Percentiles rank a stretch among this genome's conserved stretches.
Conservation (phyloP, 2,888 invertebrate genomes). For the Morpho deidamia region DNA sequence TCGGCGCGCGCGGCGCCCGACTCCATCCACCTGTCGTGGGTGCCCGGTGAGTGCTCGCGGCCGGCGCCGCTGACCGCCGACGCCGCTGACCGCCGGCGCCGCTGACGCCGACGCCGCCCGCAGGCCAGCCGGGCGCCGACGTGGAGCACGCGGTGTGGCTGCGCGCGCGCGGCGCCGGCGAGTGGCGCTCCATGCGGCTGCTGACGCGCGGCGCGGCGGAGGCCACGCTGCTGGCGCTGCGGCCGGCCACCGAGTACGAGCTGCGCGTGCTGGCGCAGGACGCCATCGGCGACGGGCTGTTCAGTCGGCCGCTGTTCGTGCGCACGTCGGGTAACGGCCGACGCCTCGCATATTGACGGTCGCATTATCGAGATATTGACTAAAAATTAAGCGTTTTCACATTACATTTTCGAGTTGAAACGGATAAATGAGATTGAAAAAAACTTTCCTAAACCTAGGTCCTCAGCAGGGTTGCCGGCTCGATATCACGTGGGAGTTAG, state of each 20-base stretch:
- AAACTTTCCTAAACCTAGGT: neutral
- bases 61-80: neutral
- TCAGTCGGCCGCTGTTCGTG: slow-evolving; percentile 89
- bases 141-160: slow-evolving; percentile 94
- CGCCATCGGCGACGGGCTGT: slow-evolving; percentile 90
- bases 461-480: neutral
- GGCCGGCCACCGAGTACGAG: slow-evolving; percentile 89
- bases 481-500: neutral
- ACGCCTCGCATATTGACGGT: too few species aligned
- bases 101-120: neutral
- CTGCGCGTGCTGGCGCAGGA: slow-evolving; percentile 94
- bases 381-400: too few species aligned
- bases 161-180: slow-evolving; percentile 83
- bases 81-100: neutral
- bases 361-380: too few species aligned
- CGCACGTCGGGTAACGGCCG: slow-evolving; percentile 78
- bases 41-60: slow-evolving; percentile 72
- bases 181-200: slow-evolving; percentile 91
- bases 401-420: too few species aligned
- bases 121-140: slow-evolving; percentile 85
- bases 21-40: slow-evolving; percentile 89
- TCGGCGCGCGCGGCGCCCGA: slow-evolving; percentile 84
- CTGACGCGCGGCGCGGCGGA: slow-evolving; percentile 84
- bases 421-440: neutral
- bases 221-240: slow-evolving; percentile 87